Base-by-base conservation (phyloP, 1,140 invertebrate genomes). In the Calliphora vicina region DNA sequence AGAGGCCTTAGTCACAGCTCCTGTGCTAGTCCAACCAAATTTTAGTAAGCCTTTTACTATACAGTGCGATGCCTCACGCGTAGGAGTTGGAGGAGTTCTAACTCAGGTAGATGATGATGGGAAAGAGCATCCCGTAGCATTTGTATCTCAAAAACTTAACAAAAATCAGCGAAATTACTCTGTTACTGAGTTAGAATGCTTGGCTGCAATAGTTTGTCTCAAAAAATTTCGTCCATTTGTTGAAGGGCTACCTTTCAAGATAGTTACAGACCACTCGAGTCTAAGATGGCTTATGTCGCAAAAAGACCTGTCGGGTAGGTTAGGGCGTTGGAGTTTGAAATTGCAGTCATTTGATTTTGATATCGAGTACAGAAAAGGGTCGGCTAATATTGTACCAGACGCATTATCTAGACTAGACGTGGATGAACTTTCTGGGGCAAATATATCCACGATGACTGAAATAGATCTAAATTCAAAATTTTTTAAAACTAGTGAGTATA, bases 21-120 rank as follows among this genome's bases (percentile, higher is more conserved):
- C 91, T 0, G 85, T 91, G 0, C 71, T 91, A 8, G 81, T 82
- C 0, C 85, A 85, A 61, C 88, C 88, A 12, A 87, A 91, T 82
- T 91, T 87, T 73, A 17, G 61, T 0, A 85, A 87, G 25, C 85
- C 84, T 2, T 91, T 91, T 82, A 61, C 82, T 10, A 81, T 91
- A 10, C 87, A 90, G 29, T 88, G 87, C 23, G 91, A 91, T 84
- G 91, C 90, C 0, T 87, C 86, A 17, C 85, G 82, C 61, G 80
- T 83, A 1, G 91, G 88, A 2, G 80, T 90, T 4, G 91, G 88
- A 0, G 88, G 86, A 0, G 86, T 91, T 0, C 73, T 91, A 2
- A 84, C 83, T 0, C 91, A 92, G 82, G 15, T 15, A 17, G 85
- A 86, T 13, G 17, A 84, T 5, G 85, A 87, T 0, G 84, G 83